Evolutionary conservation across 2,888 invertebrate species (phyloP).

Genomic region (Cerastis rubricosa): DNA sequence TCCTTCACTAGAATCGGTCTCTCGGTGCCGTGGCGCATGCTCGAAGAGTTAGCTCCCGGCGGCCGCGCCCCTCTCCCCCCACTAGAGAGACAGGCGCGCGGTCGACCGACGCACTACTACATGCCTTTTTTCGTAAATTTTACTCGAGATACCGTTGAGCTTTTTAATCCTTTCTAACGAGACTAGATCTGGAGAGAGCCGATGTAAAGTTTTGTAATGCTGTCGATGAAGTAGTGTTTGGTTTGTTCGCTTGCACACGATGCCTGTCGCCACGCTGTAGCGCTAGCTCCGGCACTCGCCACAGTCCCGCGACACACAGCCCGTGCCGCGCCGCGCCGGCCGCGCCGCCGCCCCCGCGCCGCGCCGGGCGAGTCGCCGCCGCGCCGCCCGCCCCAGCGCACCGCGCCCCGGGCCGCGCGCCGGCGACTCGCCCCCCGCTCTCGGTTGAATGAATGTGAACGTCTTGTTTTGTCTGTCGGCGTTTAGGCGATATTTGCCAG

Average conservation of each 20-base stretch:
- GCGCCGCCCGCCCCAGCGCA: slow-evolving; percentile 63
- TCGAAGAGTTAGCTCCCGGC: slow-evolving; percentile 91
- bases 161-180: slow-evolving; percentile 90
- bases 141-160: slow-evolving; percentile 90
- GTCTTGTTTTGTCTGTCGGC: slow-evolving; percentile 92
- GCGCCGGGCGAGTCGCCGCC: slow-evolving; percentile 69
- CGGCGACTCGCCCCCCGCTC: slow-evolving; percentile 70
- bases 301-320: slow-evolving; percentile 91
- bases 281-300: slow-evolving; percentile 91
- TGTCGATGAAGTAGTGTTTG: slow-evolving; percentile 91
- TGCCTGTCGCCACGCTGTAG: slow-evolving; percentile 91
- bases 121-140: slow-evolving; percentile 90
- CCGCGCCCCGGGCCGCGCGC: slow-evolving; percentile 65
- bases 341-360: slow-evolving; percentile 67
- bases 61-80: slow-evolving; percentile 89
- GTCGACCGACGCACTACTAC: slow-evolving; percentile 90
- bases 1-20: slow-evolving; percentile 93
- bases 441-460: slow-evolving; percentile 89
- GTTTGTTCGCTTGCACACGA: slow-evolving; percentile 92
- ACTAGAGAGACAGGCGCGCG: slow-evolving; percentile 89
- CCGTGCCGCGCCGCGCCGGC: slow-evolving; percentile 84
- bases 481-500: slow-evolving; percentile 99
- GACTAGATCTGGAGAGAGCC: slow-evolving; percentile 91
- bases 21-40: slow-evolving; percentile 94
- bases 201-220: slow-evolving; percentile 91